A percentile compares a stretch with the other conserved stretches of the same genome.
Conservation (phyloP, 1,140 invertebrate genomes). For the Belonocnema kinseyi region DNA sequence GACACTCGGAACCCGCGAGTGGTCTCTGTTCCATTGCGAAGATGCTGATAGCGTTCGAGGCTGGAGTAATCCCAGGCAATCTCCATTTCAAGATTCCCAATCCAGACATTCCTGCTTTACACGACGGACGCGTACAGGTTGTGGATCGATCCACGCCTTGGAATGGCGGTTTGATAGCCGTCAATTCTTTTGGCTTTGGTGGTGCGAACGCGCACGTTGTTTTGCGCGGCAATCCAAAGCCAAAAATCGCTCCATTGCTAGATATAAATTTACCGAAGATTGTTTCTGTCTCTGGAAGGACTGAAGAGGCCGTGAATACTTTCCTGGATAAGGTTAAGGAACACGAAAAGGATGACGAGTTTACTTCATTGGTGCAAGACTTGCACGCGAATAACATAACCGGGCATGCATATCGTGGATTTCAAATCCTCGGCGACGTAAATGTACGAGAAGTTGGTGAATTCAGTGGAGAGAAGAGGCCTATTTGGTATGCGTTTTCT, state of each 20-base stretch:
- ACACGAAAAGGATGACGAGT: conserved; percentile 82
- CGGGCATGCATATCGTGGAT: conserved; percentile 87
- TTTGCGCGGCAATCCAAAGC: conserved; percentile 86
- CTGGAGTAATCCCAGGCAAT: conserved; percentile 90
- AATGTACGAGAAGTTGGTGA: conserved; percentile 63
- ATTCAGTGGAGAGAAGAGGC: conserved; percentile 79
- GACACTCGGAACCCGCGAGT: conserved; percentile 96
- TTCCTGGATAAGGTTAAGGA: conserved; percentile 81
- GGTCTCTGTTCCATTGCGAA: conserved; percentile 93
- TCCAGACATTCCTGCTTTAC: conserved; percentile 89
- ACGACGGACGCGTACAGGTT: conserved; percentile 89
- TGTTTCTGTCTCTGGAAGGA: conserved; percentile 88
- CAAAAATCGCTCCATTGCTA: conserved; percentile 78
- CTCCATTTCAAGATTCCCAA: conserved; percentile 93
- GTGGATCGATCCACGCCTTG: conserved; percentile 87
- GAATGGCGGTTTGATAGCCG: conserved; percentile 89
- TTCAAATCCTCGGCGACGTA: conserved; percentile 80
- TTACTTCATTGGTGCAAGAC: conserved; percentile 85
- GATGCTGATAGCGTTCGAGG: conserved; percentile 93
- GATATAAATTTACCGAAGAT: conserved; percentile 80
- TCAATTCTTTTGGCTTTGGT: conserved; percentile 99
- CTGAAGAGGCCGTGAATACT: conserved; percentile 85
- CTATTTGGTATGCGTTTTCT: conserved; percentile 95
- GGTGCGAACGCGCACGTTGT: conserved; percentile 96
- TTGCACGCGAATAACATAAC: conserved; percentile 82